Evolutionary conservation across 2,113 vertebrate species (phyloP).

Genomic region (Girardinichthys multiradiatus): DNA sequence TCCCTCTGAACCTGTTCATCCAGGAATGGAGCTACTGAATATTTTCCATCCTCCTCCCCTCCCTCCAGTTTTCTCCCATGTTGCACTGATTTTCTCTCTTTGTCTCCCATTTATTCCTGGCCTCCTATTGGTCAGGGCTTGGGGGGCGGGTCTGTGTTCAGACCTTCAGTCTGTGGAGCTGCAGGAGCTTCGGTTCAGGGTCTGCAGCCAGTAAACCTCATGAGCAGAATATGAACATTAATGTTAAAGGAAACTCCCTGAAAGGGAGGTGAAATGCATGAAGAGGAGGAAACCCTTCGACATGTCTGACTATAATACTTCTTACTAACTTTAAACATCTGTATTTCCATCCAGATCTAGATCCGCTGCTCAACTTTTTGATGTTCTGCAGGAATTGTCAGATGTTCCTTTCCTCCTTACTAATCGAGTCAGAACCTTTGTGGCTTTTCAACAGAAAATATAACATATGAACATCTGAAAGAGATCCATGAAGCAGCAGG

Average conservation of each 20-base stretch:
- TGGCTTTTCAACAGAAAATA: too few relatives aligned
- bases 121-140: slow-evolving; percentile 32
- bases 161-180: slow-evolving; percentile 30
- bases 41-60: slow-evolving; percentile 52
- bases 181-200: slow-evolving; percentile 1
- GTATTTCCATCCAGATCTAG: too few relatives aligned
- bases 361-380: background rate
- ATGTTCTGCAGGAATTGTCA: too few relatives aligned
- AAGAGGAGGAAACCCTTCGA: background rate
- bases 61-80: slow-evolving; percentile 18
- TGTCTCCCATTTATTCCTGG: slow-evolving; percentile 1
- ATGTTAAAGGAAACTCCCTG: background rate
- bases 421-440: too few relatives aligned
- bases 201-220: background rate
- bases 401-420: too few relatives aligned
- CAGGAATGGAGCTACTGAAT: slow-evolving; percentile 70
- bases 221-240: background rate
- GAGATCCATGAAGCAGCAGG: too few relatives aligned
- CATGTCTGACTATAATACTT: background rate
- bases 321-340: background rate
- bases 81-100: slow-evolving; percentile 26
- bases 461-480: too few relatives aligned
- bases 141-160: slow-evolving; percentile 15
- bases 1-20: slow-evolving; percentile 88
- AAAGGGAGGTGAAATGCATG: background rate